These are phyloP conservation scores for Philopedon plagiatum DNA, from an alignment of 2,888 invertebrate species.

Conservation along the genomic window DNA sequence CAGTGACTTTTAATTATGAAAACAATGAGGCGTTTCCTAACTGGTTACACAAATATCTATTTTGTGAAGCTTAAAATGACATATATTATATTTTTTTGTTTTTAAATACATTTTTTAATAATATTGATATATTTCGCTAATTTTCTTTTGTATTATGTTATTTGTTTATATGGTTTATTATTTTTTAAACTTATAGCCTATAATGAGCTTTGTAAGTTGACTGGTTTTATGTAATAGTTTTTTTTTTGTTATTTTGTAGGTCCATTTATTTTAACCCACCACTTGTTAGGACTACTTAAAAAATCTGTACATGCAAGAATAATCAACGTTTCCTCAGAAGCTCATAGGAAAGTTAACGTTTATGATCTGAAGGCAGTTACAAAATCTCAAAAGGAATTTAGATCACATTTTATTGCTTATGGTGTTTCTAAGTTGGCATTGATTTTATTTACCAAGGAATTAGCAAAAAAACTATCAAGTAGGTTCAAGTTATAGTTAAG, in stretches of 20 bases:
- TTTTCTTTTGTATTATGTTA: too few species aligned
- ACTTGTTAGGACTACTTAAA: slow-evolving; percentile 67
- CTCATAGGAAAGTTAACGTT: slow-evolving; percentile 64
- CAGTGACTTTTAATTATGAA: too few species aligned
- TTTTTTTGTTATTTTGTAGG: too few species aligned
- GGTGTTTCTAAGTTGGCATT: slow-evolving; percentile 67
- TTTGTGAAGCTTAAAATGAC: too few species aligned
- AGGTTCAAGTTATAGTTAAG: slow-evolving; percentile 47
- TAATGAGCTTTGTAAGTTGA: slow-evolving; percentile 11
- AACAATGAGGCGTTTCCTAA: too few species aligned
- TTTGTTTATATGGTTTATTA: too few species aligned
- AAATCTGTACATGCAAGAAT: slow-evolving; percentile 67
- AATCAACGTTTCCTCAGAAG: slow-evolving; percentile 69
- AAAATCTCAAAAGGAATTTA: slow-evolving; percentile 60
- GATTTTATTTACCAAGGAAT: slow-evolving; percentile 64
- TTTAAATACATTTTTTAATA: too few species aligned
- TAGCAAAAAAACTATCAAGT: slow-evolving; percentile 64
- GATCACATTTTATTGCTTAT: slow-evolving; percentile 65
- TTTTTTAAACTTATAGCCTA: too few species aligned
- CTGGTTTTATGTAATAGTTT: neutral
- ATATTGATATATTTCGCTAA: too few species aligned
- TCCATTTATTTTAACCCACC: slow-evolving; percentile 69
- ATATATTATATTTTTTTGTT: too few species aligned
- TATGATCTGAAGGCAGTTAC: slow-evolving; percentile 64
- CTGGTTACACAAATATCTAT: too few species aligned